Conservation (phyloP, 2,797 vertebrate genomes). For the Craterocephalus amniculus region DNA sequence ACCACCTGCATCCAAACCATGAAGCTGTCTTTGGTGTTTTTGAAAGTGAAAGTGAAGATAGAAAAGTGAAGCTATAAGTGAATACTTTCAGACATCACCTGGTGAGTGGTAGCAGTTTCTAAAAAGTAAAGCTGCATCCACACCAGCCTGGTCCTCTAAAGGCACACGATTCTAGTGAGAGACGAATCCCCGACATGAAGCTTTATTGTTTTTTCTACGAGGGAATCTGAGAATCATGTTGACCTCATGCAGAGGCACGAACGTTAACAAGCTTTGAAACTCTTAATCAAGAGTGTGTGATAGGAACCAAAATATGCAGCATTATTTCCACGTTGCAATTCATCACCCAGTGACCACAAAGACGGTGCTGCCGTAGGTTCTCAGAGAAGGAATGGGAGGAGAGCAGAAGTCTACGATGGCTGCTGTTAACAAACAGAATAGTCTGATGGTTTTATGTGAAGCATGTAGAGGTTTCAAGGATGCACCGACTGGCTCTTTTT, state of each 20-base stretch:
- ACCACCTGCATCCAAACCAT: background rate
- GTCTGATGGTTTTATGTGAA: background rate
- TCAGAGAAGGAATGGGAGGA: background rate
- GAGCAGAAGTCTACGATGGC: too few relatives aligned
- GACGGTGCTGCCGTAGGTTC: too few relatives aligned
- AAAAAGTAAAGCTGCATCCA: slow-evolving; percentile 3
- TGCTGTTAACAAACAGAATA: too few relatives aligned
- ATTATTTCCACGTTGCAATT: background rate
- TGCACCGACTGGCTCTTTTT: background rate
- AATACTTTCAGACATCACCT: background rate
- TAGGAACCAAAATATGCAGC: background rate
- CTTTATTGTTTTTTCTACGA: rapidly evolving
- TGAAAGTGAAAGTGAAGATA: slow-evolving; percentile 5
- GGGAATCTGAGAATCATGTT: background rate
- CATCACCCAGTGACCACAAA: background rate
- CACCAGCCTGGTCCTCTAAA: background rate
- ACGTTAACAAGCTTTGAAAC: background rate
- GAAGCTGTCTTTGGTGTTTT: slow-evolving; percentile 1
- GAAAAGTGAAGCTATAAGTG: slow-evolving; percentile 10
- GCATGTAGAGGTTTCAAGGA: background rate
- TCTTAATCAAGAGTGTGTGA: background rate
- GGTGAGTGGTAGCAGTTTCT: background rate
- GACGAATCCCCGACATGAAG: background rate
- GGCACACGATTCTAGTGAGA: slow-evolving; percentile 1
- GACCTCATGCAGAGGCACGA: background rate